phyloP scores from a whole-genome alignment of 2,888 invertebrate species.

The Stomorhina lunata region DNA sequence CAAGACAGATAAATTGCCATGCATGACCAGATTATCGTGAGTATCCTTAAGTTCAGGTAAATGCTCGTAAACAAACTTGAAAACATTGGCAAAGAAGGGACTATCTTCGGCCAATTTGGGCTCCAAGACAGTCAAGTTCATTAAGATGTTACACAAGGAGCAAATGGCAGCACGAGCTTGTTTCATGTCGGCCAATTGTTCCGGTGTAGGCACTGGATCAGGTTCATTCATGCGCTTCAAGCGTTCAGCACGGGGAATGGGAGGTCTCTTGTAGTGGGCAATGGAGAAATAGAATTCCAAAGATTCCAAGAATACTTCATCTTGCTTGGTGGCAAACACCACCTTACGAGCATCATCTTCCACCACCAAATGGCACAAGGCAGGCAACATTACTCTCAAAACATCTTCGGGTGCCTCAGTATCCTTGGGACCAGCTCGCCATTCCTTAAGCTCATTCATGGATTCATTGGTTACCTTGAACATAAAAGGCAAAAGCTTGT shows the following conservation, averaged over 20 bases:
- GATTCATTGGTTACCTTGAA: constrained; percentile 90
- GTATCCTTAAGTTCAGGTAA: constrained; percentile 91
- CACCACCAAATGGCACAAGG: constrained; percentile 93
- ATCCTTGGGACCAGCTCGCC: constrained; percentile 84
- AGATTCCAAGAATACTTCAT: constrained; percentile 89
- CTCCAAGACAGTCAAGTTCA: constrained; percentile 95
- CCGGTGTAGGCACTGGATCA: constrained; percentile 87
- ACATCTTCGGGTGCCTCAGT: constrained; percentile 84
- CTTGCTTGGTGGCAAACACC: constrained; percentile 88
- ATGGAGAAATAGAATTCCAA: constrained; percentile 92
- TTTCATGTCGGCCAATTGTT: constrained; percentile 89
- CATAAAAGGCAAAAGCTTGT: constrained; percentile 89
- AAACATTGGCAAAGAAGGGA: constrained; percentile 87
- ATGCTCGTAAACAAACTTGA: constrained; percentile 92
- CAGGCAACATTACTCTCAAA: constrained; percentile 91
- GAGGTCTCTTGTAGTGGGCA: constrained; percentile 91
- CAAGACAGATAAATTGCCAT: constrained; percentile 91
- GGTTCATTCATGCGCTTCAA: constrained; percentile 88
- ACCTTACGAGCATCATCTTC: constrained; percentile 93
- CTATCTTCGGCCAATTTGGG: constrained; percentile 90
- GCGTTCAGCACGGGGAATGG: constrained; percentile 89
- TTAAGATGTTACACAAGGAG: constrained; percentile 93
- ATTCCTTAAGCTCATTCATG: constrained; percentile 86
- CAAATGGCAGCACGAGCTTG: constrained; percentile 92
- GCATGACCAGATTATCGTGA: constrained; percentile 90